Conservation (phyloP, 2,888 invertebrate species). For the Lypha dubia region DNA sequence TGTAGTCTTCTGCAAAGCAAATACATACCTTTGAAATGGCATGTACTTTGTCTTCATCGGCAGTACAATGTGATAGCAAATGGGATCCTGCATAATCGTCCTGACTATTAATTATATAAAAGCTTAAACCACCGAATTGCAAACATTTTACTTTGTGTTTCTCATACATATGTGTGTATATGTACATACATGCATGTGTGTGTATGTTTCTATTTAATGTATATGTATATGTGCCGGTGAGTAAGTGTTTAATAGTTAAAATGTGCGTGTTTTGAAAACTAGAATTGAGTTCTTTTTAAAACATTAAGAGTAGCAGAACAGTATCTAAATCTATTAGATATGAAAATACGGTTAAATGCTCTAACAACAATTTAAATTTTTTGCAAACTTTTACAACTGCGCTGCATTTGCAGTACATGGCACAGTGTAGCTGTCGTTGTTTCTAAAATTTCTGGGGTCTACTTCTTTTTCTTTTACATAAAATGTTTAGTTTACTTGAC, state of each 20-base stretch:
- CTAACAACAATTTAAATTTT: conserved; percentile 58
- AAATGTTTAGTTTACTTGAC: conserved; percentile 28
- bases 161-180: no score
- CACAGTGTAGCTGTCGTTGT: conserved; percentile 28
- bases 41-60: no score
- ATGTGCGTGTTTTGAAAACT: conserved; percentile 33
- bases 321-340: conserved; percentile 70
- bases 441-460: conserved; percentile 24
- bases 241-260: conserved; percentile 4
- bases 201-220: background rate
- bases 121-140: background rate
- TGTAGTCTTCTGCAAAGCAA: no score
- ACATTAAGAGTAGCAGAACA: conserved; percentile 62
- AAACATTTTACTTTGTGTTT: background rate
- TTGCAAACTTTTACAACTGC: conserved; percentile 48
- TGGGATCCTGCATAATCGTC: background rate
- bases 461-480: conserved; percentile 16
- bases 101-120: background rate
- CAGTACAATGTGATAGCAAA: no score
- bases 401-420: conserved; percentile 53
- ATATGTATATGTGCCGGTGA: no score
- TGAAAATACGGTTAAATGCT: conserved; percentile 78
- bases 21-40: no score
- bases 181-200: no score
- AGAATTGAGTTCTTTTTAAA: conserved; percentile 42